Evolutionary conservation across 2,113 vertebrate genomes (phyloP).

Genomic region (Larimichthys crocea): DNA sequence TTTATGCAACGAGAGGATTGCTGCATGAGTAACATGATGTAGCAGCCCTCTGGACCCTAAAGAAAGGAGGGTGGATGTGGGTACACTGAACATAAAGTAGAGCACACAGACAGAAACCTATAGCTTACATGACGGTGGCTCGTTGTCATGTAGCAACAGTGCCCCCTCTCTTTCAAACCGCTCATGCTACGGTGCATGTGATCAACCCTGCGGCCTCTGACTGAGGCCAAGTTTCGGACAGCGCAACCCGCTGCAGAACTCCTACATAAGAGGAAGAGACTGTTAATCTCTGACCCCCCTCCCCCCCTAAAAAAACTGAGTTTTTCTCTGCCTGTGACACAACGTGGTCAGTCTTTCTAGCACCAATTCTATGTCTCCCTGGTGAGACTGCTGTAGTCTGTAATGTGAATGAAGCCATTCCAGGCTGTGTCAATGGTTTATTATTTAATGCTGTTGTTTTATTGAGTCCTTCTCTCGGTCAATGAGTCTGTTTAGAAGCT

Average conservation of each 20-base stretch:
- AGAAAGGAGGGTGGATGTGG: slow-evolving; percentile 48
- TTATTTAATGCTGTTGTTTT: slow-evolving; percentile 78
- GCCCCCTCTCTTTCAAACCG: slow-evolving; percentile 63
- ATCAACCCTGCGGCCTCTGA: slow-evolving; percentile 38
- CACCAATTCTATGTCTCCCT: slow-evolving; percentile 66
- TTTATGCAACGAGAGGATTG: slow-evolving; percentile 69
- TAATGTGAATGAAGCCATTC: slow-evolving; percentile 74
- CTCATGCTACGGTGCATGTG: slow-evolving; percentile 67
- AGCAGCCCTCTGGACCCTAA: slow-evolving; percentile 68
- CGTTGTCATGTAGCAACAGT: slow-evolving; percentile 72
- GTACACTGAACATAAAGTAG: slow-evolving; percentile 44
- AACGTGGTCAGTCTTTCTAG: slow-evolving; percentile 59
- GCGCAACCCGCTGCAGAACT: slow-evolving; percentile 35
- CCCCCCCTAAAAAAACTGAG: slow-evolving; percentile 34
- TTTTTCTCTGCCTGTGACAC: slow-evolving; percentile 59
- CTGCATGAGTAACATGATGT: slow-evolving; percentile 66
- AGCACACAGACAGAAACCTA: slow-evolving; percentile 65
- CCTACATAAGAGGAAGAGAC: slow-evolving; percentile 47
- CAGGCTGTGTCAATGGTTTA: slow-evolving; percentile 62
- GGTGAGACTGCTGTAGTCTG: slow-evolving; percentile 70
- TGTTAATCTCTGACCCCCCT: slow-evolving; percentile 53
- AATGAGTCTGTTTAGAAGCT: slow-evolving; percentile 84
- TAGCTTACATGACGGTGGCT: slow-evolving; percentile 53
- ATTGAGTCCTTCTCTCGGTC: slow-evolving; percentile 68
- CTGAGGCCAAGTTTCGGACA: slow-evolving; percentile 36